Percentiles rank a stretch among this genome's conserved stretches.
Evolutionary conservation across 2,113 vertebrate species (phyloP).

Genomic region (Steatornis caripensis): DNA sequence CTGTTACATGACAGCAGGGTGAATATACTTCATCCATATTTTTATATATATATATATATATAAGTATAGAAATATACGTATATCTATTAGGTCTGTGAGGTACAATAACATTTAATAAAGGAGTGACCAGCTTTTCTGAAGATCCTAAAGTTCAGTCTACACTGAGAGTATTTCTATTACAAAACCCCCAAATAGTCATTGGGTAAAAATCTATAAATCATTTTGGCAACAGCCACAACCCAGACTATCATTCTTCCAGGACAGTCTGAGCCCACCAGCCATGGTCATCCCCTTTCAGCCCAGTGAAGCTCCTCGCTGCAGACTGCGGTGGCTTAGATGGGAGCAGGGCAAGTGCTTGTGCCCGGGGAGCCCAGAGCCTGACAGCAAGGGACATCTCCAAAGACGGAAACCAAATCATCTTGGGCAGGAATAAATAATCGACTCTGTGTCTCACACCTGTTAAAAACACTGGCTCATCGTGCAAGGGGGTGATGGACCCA

Average conservation of each 20-base stretch:
- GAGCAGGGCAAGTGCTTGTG: rapidly evolving
- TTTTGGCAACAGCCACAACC: background rate
- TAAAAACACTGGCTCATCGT: background rate
- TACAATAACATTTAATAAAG: background rate
- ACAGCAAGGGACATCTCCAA: background rate
- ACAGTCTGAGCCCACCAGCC: background rate
- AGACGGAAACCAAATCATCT: background rate
- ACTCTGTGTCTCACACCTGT: background rate
- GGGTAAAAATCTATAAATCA: background rate
- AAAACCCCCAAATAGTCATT: background rate
- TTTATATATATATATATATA: background rate
- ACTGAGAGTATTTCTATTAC: background rate
- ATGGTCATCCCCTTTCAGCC: background rate
- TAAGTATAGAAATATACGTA: background rate
- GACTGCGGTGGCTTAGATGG: background rate
- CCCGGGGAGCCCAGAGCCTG: background rate
- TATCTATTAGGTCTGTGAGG: background rate
- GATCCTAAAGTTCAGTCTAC: background rate
- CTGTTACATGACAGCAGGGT: background rate
- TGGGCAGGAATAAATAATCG: background rate
- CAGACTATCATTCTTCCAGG: background rate
- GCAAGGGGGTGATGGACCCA: background rate
- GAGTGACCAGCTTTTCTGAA: background rate
- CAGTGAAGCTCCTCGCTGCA: background rate
- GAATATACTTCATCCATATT: background rate